phyloP scores from a whole-genome alignment of 2,888 invertebrate genomes.

The Idaea straminata region DNA sequence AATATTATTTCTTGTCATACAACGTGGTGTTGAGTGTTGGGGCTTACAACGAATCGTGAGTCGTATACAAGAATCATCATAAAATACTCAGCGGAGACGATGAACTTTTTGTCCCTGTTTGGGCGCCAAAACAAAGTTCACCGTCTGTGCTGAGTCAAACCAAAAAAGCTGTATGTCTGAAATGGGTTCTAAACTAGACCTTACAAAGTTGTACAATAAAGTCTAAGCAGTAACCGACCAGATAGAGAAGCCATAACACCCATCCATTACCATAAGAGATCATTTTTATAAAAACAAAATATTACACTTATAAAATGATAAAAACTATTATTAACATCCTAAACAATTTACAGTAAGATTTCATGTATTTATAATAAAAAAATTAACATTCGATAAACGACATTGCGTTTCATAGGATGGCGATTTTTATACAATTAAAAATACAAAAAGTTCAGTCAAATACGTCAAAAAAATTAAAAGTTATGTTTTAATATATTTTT shows the following conservation, averaged over 20 bases:
- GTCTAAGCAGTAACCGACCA: conserved; percentile 32
- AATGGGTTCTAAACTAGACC: neutral
- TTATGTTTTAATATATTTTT: conserved; percentile 63
- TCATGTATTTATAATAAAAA: conserved; percentile 54
- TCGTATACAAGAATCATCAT: too few relatives aligned
- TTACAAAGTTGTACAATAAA: conserved; percentile 22
- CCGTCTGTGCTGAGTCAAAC: neutral
- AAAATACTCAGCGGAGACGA: neutral
- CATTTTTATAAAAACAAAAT: conserved; percentile 70
- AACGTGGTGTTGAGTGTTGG: conserved; percentile 45
- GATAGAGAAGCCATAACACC: conserved; percentile 48
- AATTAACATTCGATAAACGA: conserved; percentile 30
- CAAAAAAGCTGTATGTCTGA: too few relatives aligned
- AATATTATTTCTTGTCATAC: conserved; percentile 51
- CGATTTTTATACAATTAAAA: conserved; percentile 45
- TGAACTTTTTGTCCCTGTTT: neutral
- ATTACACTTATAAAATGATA: conserved; percentile 72
- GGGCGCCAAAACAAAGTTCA: neutral
- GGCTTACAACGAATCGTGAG: conserved; percentile 17
- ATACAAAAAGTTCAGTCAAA: conserved; percentile 66
- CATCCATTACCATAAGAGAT: conserved; percentile 74
- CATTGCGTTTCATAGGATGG: neutral
- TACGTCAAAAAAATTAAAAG: conserved; percentile 61
- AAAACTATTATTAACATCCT: conserved; percentile 71
- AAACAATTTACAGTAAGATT: conserved; percentile 71